Evolutionary conservation across 2,888 invertebrate species (phyloP).

Genomic region (Drosophila borborema): DNA sequence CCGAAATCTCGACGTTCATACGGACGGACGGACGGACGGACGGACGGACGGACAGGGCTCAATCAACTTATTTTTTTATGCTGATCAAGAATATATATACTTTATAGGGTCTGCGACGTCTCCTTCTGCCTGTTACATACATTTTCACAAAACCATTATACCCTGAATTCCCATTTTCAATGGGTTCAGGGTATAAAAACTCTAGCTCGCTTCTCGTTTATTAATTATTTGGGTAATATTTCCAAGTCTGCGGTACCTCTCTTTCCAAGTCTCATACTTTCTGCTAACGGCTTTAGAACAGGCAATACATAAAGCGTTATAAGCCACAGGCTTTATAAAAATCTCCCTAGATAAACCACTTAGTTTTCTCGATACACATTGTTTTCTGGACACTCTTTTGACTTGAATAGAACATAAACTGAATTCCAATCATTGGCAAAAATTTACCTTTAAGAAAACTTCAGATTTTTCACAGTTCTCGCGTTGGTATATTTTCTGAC

Average conservation of each 20-base stretch:
- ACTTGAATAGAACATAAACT: not conserved
- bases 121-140: too few relatives aligned
- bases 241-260: not conserved
- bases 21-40: too few relatives aligned
- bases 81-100: too few relatives aligned
- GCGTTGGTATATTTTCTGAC: not conserved
- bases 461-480: conserved; percentile 9
- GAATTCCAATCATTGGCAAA: conserved; percentile 4
- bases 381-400: not conserved
- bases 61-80: too few relatives aligned
- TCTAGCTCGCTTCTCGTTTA: too few relatives aligned
- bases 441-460: conserved; percentile 49
- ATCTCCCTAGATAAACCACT: not conserved
- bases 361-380: not conserved
- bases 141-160: too few relatives aligned
- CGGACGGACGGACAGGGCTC: too few relatives aligned
- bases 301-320: not conserved
- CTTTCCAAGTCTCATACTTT: not conserved
- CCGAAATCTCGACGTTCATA: too few relatives aligned
- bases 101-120: too few relatives aligned
- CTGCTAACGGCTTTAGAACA: not conserved
- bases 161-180: too few relatives aligned
- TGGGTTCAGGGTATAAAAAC: too few relatives aligned
- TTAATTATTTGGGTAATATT: not conserved
- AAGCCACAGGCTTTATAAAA: not conserved